phyloP scores from a whole-genome alignment of 2,797 vertebrate genomes.

The Florisuga fusca region DNA sequence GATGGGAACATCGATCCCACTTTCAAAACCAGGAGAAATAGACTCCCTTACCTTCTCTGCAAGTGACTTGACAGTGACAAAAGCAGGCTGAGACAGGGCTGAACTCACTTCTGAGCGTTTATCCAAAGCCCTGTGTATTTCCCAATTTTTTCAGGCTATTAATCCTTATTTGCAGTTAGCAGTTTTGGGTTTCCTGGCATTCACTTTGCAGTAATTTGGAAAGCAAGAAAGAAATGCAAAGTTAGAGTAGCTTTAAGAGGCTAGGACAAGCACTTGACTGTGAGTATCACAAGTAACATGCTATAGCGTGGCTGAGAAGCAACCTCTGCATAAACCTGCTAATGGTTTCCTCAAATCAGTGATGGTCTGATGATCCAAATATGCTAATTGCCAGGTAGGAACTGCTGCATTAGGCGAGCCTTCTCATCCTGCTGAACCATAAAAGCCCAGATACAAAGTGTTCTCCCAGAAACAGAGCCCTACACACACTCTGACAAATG shows the following conservation, averaged over 20 bases:
- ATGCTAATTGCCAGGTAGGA: background rate
- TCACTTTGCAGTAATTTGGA: background rate
- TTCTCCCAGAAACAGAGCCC: background rate
- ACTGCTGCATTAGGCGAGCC: background rate
- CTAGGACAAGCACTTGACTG: background rate
- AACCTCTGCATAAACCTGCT: background rate
- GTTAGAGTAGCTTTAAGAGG: background rate
- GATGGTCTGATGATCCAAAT: background rate
- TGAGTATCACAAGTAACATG: background rate
- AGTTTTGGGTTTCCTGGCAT: background rate
- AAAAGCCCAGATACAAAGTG: background rate
- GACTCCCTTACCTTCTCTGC: background rate
- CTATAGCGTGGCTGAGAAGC: background rate
- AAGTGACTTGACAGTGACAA: background rate
- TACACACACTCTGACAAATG: background rate
- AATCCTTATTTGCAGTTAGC: background rate
- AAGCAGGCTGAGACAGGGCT: background rate
- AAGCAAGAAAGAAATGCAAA: background rate
- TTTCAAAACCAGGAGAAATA: background rate
- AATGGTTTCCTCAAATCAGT: background rate
- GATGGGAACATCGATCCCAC: background rate
- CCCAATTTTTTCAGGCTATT: background rate
- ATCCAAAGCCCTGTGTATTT: background rate
- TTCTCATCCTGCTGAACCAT: background rate
- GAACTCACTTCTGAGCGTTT: background rate